Evolutionary conservation across 1,140 invertebrate species (phyloP).

Genomic region (Drosophila setifemur): DNA sequence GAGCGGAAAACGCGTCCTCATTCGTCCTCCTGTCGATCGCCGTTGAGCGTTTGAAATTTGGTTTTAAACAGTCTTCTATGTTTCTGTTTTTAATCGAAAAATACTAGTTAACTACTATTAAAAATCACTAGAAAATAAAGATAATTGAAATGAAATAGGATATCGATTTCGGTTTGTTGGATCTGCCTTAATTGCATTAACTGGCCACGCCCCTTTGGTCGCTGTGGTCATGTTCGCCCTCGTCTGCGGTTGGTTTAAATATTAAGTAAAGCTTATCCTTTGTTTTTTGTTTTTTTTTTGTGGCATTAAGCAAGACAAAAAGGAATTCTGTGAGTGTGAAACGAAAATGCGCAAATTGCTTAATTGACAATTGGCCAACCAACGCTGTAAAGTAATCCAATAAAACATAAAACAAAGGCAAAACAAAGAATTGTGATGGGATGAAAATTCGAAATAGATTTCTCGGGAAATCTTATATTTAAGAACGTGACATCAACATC

Average conservation of each 20-base stretch:
- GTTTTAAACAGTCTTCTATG: no score
- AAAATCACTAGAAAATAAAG: neutral
- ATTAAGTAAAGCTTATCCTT: neutral
- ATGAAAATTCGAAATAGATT: neutral
- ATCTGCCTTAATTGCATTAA: neutral
- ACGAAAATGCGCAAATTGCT: slow-evolving; percentile 22
- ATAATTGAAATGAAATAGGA: no score
- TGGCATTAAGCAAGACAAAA: neutral
- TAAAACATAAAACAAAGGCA: slow-evolving; percentile 15
- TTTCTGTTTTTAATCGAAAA: neutral
- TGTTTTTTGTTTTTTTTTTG: slow-evolving; percentile 21
- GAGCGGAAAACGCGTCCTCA: slow-evolving; percentile 32
- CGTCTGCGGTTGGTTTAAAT: no score
- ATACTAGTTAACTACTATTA: neutral
- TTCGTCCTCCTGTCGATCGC: slow-evolving; percentile 20
- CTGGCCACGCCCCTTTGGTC: neutral
- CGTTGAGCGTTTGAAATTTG: slow-evolving; percentile 16
- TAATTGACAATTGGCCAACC: slow-evolving; percentile 32
- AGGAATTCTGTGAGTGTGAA: slow-evolving; percentile 22
- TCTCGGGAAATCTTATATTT: neutral
- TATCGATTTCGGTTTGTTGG: no score
- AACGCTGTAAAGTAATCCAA: slow-evolving; percentile 7
- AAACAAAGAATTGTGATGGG: neutral
- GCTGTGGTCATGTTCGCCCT: no score
- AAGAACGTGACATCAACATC: no score